Conservation (phyloP, 2,797 vertebrate genomes). For the Syndactyla subalaris region DNA sequence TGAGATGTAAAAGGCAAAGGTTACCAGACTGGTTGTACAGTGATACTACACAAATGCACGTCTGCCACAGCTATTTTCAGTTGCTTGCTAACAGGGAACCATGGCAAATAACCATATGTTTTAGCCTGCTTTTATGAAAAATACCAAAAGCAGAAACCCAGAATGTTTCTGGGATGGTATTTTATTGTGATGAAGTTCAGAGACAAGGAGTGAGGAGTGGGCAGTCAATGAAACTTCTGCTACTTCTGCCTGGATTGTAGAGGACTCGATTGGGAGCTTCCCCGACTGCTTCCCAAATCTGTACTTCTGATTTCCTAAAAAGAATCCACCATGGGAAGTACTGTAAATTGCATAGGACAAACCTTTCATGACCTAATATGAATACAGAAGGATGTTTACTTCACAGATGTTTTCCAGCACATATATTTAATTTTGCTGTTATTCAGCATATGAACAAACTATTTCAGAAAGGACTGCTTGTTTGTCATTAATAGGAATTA, state of each 20-base stretch:
- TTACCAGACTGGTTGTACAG: constrained; percentile 36
- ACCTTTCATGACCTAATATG: constrained; percentile 19
- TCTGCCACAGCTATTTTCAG: background rate
- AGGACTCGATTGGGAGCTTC: background rate
- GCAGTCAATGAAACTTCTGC: background rate
- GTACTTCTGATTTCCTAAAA: background rate
- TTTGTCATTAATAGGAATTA: constrained; percentile 56
- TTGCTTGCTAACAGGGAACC: constrained; percentile 22
- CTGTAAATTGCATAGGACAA: constrained; percentile 29
- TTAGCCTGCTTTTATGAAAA: background rate
- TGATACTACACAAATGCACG: background rate
- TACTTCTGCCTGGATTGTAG: background rate
- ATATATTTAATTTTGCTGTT: constrained; percentile 21
- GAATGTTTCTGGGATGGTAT: background rate
- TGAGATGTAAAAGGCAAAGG: constrained; percentile 42
- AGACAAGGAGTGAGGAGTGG: background rate
- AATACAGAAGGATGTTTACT: constrained; percentile 23
- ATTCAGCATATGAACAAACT: background rate
- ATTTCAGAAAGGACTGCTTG: background rate
- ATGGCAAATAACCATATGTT: background rate
- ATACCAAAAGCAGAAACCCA: background rate
- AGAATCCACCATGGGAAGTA: constrained; percentile 20
- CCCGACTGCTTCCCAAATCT: background rate
- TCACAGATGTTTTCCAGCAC: constrained; percentile 31
- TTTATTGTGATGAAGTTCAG: background rate